Evolutionary conservation across 2,797 vertebrate species (phyloP), one percentile per base, ranked within the genome.

Genomic region (Enteromius trimaculatus): DNA sequence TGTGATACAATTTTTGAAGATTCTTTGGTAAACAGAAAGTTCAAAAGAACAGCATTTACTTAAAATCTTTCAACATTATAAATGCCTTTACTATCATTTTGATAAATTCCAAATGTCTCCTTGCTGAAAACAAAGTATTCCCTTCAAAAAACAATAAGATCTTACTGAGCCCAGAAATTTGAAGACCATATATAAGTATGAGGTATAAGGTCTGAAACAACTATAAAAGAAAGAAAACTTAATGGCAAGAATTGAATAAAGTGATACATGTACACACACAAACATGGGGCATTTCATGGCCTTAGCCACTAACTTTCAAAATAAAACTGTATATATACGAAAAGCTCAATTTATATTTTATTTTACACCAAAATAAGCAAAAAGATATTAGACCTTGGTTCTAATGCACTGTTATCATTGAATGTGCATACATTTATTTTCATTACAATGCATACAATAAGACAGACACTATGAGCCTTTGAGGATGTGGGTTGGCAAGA

Each of bases 241-340:
- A 58, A 64, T 74, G 34, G 62, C 39, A 81, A 64, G 82, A 70
- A 51, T 77, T 55, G 53, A 72, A 78, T 44, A 80, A 86, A 80
- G 75, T 75, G 82, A 77, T 83, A 83, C 53, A 69, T 44, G 3
- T n/a, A 51, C 34, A 53, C 39, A 34, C 26, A 55, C 34, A 83
- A 55, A 58, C 39, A 39, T n/a, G 19, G 29, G 31, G 39, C 26
- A 49, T 79, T 78, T 49, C 26, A 60, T 60, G 58, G 26, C 4
- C 11, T 60, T 60, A 60, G 21, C 70, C 84, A 76, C 14, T 49
- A 65, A 21, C 60, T 65, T 49, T 49, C 49, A n/a, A 31, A 64
- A 78, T 49, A 31, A 49, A 65, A 13, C 77, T 26, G 49, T 76
- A 75, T 21, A 44, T 44, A 31, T 19, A 71, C 3, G 29, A 49